Conservation (phyloP, 2,113 vertebrate species). For the Turnix velox region DNA sequence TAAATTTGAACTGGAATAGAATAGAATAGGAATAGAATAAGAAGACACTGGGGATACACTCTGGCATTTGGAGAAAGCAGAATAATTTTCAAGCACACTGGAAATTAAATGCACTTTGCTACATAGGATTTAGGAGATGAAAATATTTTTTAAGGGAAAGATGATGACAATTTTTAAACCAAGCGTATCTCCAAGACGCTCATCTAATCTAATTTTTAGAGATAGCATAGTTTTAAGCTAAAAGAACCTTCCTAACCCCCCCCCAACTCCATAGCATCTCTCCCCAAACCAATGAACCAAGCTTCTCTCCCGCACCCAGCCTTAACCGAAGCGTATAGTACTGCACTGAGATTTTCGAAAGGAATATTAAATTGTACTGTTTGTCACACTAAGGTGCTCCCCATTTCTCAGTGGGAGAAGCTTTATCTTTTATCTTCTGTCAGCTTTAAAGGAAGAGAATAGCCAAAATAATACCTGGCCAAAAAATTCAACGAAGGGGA, state of each 20-base stretch:
- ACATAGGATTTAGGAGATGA: background rate
- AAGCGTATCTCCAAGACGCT: background rate
- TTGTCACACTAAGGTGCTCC: background rate
- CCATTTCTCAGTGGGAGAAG: background rate
- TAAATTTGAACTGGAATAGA: background rate
- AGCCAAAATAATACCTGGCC: background rate
- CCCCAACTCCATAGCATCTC: background rate
- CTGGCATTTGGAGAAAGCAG: slow-evolving; percentile 15
- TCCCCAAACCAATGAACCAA: background rate
- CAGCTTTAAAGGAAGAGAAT: background rate
- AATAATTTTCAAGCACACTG: background rate
- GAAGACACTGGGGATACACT: background rate
- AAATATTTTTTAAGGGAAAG: background rate
- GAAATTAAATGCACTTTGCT: background rate
- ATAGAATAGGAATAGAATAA: background rate
- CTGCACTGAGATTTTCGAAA: background rate
- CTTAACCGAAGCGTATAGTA: background rate
- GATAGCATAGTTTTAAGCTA: background rate
- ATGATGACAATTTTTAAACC: background rate
- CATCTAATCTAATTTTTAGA: background rate
- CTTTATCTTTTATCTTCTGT: background rate
- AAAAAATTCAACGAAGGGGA: background rate
- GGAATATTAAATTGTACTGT: background rate
- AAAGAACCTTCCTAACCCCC: background rate
- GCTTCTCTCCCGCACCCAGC: rapidly evolving